These are phyloP conservation scores for Harpagifer antarcticus DNA, from an alignment of 2,797 vertebrate genomes.

Conservation along the genomic window DNA sequence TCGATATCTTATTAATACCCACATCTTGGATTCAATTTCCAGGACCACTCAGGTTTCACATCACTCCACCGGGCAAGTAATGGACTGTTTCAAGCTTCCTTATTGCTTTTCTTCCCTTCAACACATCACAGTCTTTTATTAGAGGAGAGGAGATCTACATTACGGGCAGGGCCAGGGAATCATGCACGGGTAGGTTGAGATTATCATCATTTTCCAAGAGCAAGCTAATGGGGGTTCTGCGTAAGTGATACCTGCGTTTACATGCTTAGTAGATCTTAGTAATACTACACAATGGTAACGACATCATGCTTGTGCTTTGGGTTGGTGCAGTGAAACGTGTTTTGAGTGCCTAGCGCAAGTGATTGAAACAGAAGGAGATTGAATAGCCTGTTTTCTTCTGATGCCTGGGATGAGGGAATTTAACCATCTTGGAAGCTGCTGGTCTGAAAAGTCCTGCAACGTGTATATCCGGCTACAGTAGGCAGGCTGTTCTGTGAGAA, in stretches of 20 bases:
- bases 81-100: constrained; percentile 7
- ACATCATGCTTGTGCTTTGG: constrained; percentile 1
- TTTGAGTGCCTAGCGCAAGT: neutral
- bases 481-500: constrained; percentile 14
- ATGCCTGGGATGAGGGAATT: constrained; percentile 5
- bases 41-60: constrained; percentile 10
- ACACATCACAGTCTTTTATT: neutral
- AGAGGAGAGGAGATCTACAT: neutral
- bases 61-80: constrained; percentile 9
- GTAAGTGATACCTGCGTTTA: neutral
- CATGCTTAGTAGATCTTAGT: neutral
- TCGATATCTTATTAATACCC: constrained; percentile 26
- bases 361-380: constrained; percentile 15
- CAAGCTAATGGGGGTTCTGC: neutral
- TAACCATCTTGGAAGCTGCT: neutral
- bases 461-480: neutral
- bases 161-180: neutral
- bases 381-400: neutral
- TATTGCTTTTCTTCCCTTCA: neutral
- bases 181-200: neutral
- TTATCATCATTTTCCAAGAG: neutral
- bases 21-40: constrained; percentile 9
- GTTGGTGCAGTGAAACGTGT: constrained; percentile 10
- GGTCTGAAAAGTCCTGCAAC: constrained; percentile 11
- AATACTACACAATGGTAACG: neutral